phyloP scores from a whole-genome alignment of 1,140 invertebrate genomes.

The Papilio helenus region DNA sequence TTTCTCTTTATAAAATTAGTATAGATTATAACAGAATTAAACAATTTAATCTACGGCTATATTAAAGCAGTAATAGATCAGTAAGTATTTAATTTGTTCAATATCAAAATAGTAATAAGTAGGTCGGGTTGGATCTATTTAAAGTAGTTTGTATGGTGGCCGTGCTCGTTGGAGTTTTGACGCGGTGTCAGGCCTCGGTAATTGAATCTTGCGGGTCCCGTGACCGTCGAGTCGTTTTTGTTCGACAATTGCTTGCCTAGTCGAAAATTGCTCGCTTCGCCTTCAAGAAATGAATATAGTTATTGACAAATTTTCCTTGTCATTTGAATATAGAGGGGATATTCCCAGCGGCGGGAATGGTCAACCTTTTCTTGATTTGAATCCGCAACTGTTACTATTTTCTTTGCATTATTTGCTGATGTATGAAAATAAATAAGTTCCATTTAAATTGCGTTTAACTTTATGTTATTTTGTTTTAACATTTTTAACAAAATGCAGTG shows the following conservation, averaged over 20 bases:
- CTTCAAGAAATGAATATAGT: slow-evolving; percentile 36
- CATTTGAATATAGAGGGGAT: slow-evolving; percentile 32
- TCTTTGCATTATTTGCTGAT: neutral
- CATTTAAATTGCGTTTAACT: slow-evolving; percentile 30
- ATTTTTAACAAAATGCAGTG: neutral
- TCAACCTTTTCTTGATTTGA: slow-evolving; percentile 33
- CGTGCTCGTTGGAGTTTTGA: slow-evolving; percentile 50
- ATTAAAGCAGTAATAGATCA: neutral
- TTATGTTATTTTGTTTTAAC: neutral
- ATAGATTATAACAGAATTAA: neutral
- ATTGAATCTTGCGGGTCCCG: slow-evolving; percentile 59
- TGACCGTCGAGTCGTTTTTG: slow-evolving; percentile 42
- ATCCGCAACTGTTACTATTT: neutral
- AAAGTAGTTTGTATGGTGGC: slow-evolving; percentile 5
- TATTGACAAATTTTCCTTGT: slow-evolving; percentile 39
- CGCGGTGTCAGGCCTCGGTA: slow-evolving; percentile 54
- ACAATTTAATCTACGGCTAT: neutral
- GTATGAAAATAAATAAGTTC: neutral
- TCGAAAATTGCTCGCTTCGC: slow-evolving; percentile 46
- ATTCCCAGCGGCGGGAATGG: slow-evolving; percentile 17
- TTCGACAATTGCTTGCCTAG: slow-evolving; percentile 44
- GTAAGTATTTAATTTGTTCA: neutral
- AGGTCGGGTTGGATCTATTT: neutral
- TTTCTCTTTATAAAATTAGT: no score
- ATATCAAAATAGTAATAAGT: slow-evolving; percentile 7